Conservation (phyloP, 2,113 vertebrate genomes). For the Alces alces region DNA sequence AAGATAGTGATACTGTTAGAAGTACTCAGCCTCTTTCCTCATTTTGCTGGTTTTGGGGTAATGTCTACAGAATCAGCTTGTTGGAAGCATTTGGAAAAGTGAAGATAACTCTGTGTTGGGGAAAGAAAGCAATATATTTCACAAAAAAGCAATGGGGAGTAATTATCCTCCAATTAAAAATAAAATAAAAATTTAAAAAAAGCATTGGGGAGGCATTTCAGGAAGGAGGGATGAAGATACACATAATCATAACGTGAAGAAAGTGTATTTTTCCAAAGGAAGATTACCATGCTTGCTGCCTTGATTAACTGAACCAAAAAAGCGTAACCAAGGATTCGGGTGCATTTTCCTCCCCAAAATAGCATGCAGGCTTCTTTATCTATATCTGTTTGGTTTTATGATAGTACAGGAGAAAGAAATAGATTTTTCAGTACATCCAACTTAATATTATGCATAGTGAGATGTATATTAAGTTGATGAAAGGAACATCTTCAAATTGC, state of each 20-base stretch:
- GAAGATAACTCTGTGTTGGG: not conserved
- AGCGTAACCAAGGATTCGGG: not conserved
- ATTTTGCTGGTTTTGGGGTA: not conserved
- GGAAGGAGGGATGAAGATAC: not conserved
- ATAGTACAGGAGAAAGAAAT: not conserved
- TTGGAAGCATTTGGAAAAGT: not conserved
- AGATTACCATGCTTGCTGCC: not conserved
- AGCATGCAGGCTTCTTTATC: not conserved
- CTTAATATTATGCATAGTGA: not conserved
- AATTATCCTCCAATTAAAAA: not conserved
- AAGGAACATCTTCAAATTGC: slow-evolving; percentile 8
- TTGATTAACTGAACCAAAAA: slow-evolving; percentile 1
- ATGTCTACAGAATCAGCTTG: not conserved
- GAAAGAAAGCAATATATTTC: slow-evolving; percentile 9
- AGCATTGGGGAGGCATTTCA: not conserved
- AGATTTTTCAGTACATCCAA: not conserved
- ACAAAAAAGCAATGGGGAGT: not conserved
- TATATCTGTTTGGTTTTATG: not conserved
- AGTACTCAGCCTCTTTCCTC: not conserved
- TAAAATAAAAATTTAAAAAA: not conserved
- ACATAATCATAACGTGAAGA: not conserved
- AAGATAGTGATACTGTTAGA: not conserved
- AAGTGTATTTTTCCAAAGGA: slow-evolving; percentile 10
- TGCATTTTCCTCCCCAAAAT: not conserved
- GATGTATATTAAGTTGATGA: not conserved